Evolutionary conservation across 2,888 invertebrate species (phyloP).

Genomic region (Mesoligia furuncula): DNA sequence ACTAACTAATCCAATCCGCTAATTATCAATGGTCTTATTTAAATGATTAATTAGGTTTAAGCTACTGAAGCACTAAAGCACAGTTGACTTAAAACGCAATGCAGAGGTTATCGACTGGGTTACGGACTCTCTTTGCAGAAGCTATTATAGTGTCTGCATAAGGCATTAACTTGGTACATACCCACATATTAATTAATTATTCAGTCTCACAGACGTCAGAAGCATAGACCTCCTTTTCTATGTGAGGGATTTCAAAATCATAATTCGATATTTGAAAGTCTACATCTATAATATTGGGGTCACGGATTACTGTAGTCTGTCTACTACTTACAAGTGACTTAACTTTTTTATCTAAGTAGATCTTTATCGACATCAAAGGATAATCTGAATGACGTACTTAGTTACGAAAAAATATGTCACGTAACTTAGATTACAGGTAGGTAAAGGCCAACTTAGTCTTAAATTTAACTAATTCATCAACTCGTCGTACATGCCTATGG

Average conservation of each 20-base stretch:
- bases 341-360: background rate
- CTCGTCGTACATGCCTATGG: too few species aligned
- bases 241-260: background rate
- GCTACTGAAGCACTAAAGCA: background rate
- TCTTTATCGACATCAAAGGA: conserved; percentile 7
- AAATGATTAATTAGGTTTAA: too few species aligned
- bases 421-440: background rate
- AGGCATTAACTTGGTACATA: background rate
- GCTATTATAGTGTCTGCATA: conserved; percentile 20
- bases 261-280: background rate
- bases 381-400: background rate
- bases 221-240: background rate
- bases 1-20: too few species aligned
- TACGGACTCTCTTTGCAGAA: conserved; percentile 23
- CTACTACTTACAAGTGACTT: background rate
- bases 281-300: conserved; percentile 19
- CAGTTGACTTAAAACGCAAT: conserved; percentile 34
- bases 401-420: conserved; percentile 1
- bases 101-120: conserved; percentile 18
- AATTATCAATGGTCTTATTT: background rate
- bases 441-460: too few species aligned
- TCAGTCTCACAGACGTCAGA: background rate
- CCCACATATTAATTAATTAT: conserved; percentile 4
- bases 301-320: conserved; percentile 1
- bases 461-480: too few species aligned